phyloP scores from a whole-genome alignment of 2,113 vertebrate species.

The Vulpes ferrilata region DNA sequence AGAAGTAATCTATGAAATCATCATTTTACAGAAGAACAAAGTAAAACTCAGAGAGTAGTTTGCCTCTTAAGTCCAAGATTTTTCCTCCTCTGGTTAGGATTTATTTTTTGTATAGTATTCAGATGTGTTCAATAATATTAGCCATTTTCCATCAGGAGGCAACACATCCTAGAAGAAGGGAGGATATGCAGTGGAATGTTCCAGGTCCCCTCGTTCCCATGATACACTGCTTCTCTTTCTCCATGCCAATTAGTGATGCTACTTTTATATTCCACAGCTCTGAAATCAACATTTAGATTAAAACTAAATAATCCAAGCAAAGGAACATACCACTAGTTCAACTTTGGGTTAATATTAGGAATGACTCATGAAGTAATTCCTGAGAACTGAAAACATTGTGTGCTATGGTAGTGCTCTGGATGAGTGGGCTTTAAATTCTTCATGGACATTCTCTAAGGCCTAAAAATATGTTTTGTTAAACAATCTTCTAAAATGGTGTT shows the following conservation, averaged over 20 bases:
- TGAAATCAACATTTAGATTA: conserved; percentile 44
- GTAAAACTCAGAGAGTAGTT: background rate
- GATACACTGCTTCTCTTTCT: background rate
- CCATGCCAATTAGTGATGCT: background rate
- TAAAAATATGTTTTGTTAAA: conserved; percentile 51
- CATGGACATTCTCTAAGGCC: background rate
- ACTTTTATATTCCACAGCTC: background rate
- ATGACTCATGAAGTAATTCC: conserved; percentile 16
- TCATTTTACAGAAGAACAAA: conserved; percentile 20
- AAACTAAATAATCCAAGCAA: conserved; percentile 40
- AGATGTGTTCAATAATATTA: background rate
- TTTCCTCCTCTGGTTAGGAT: background rate
- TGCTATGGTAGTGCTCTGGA: background rate
- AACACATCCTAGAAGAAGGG: background rate
- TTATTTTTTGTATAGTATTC: background rate
- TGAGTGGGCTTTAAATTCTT: background rate
- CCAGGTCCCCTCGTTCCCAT: background rate
- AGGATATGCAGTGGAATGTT: background rate
- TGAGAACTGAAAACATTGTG: conserved; percentile 25
- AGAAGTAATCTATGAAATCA: background rate
- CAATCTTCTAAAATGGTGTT: background rate
- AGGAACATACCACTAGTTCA: background rate
- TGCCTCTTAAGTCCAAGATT: background rate
- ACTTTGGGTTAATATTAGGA: conserved; percentile 45
- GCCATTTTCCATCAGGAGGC: background rate